Percentiles rank a stretch among this genome's conserved stretches.
Conservation (phyloP, 2,797 vertebrate genomes). For the Craterocephalus amniculus region DNA sequence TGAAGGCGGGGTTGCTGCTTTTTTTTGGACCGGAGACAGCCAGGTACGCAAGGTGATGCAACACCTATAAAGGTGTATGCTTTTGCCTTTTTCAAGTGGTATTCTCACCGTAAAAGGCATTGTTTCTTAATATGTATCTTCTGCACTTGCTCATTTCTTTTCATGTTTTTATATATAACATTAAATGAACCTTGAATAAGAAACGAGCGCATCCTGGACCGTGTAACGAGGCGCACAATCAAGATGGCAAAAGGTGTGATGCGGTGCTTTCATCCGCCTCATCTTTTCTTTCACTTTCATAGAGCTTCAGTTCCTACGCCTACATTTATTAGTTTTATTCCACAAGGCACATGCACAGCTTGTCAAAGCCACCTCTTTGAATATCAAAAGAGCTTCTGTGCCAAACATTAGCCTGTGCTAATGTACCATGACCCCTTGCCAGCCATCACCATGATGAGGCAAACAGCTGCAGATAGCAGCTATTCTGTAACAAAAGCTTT, state of each 20-base stretch:
- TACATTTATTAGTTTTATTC: slow-evolving; percentile 21
- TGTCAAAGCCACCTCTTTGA: slow-evolving; percentile 2
- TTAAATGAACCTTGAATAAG: background rate
- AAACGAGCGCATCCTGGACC: slow-evolving; percentile 25
- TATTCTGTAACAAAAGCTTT: background rate
- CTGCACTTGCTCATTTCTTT: background rate
- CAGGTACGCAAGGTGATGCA: slow-evolving; percentile 88
- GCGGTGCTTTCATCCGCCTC: slow-evolving; percentile 36
- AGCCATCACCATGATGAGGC: slow-evolving; percentile 27
- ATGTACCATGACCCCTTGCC: slow-evolving; percentile 47
- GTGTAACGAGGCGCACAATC: slow-evolving; percentile 43
- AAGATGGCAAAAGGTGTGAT: slow-evolving; percentile 68
- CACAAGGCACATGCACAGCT: background rate
- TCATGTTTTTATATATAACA: background rate
- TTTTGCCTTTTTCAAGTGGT: slow-evolving; percentile 2
- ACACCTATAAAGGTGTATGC: slow-evolving; percentile 83
- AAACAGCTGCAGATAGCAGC: slow-evolving; percentile 36
- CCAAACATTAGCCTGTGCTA: slow-evolving; percentile 43
- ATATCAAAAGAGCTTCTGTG: slow-evolving; percentile 27
- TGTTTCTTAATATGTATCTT: accelerated
- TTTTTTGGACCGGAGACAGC: slow-evolving; percentile 71
- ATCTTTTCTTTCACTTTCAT: background rate
- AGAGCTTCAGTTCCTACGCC: background rate
- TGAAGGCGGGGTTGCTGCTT: slow-evolving; percentile 80
- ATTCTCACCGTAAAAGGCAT: accelerated